phyloP scores from a whole-genome alignment of 1,140 invertebrate species.

The Colletes latitarsis region DNA sequence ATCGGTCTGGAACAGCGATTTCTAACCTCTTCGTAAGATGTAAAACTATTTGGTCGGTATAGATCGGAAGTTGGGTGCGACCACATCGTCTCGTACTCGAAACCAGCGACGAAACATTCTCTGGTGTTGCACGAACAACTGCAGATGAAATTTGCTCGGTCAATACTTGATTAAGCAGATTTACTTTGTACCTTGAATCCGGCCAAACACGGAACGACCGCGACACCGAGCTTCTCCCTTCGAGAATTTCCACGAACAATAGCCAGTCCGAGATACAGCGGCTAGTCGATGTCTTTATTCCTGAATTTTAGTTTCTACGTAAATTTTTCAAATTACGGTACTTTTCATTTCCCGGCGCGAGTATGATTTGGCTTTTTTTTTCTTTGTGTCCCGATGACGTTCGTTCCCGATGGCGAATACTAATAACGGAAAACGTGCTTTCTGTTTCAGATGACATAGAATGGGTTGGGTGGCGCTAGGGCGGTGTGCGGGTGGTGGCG shows the following conservation, averaged over 20 bases:
- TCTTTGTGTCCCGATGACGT: no score
- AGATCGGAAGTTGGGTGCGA: neutral
- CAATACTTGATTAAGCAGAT: conserved; percentile 4
- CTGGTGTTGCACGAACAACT: neutral
- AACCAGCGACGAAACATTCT: neutral
- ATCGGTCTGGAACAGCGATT: no score
- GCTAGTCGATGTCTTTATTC: no score
- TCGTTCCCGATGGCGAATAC: neutral
- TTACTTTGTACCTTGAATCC: neutral
- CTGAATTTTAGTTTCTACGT: no score
- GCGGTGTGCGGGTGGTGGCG: conserved; percentile 79
- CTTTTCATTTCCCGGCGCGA: no score
- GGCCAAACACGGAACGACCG: neutral
- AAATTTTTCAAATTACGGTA: no score
- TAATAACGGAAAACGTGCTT: conserved; percentile 48
- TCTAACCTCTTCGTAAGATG: no score
- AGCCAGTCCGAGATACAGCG: no score
- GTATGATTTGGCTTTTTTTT: no score
- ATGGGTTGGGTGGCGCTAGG: conserved; percentile 81
- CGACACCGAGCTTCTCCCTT: neutral
- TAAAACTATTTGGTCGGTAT: neutral
- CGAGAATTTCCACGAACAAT: neutral
- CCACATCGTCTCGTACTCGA: neutral
- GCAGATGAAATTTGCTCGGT: neutral
- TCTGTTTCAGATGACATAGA: conserved; percentile 81